A percentile compares a stretch with the other conserved stretches of the same genome.
phyloP scores from a whole-genome alignment of 2,797 vertebrate genomes.

The Dendrocincla fuliginosa region DNA sequence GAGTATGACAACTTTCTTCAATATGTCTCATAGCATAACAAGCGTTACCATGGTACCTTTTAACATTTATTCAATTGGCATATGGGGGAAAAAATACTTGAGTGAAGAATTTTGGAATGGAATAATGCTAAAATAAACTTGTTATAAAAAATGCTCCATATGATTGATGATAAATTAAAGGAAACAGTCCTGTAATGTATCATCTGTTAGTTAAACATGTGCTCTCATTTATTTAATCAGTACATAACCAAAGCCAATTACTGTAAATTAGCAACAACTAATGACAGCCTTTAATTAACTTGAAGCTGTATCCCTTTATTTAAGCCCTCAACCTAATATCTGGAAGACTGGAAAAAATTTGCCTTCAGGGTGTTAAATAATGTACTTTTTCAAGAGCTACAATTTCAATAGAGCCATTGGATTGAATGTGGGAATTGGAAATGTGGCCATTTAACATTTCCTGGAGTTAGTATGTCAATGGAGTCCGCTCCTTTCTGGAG shows the following conservation, averaged over 20 bases:
- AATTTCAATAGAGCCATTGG: neutral
- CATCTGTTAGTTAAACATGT: conserved; percentile 56
- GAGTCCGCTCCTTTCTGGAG: neutral
- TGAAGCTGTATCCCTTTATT: neutral
- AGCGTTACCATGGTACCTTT: conserved; percentile 71
- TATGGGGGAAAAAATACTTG: conserved; percentile 53
- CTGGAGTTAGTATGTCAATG: neutral
- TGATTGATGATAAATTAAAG: conserved; percentile 51
- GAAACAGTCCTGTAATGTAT: conserved; percentile 49
- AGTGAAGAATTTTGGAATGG: conserved; percentile 62
- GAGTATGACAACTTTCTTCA: conserved; percentile 56
- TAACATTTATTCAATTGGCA: conserved; percentile 69
- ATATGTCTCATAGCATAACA: conserved; percentile 46
- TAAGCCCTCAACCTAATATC: neutral
- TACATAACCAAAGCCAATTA: conserved; percentile 32
- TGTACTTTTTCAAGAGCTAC: neutral
- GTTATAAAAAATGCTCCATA: conserved; percentile 52
- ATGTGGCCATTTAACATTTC: neutral
- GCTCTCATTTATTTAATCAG: conserved; percentile 33
- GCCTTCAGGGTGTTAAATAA: neutral
- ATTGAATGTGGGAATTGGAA: neutral
- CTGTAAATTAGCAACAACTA: neutral
- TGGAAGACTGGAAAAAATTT: neutral
- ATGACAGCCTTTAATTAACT: neutral
- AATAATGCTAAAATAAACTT: conserved; percentile 69